These are phyloP conservation scores for Gila robusta DNA, from an alignment of 2,797 vertebrate genomes.

Conservation along the genomic window DNA sequence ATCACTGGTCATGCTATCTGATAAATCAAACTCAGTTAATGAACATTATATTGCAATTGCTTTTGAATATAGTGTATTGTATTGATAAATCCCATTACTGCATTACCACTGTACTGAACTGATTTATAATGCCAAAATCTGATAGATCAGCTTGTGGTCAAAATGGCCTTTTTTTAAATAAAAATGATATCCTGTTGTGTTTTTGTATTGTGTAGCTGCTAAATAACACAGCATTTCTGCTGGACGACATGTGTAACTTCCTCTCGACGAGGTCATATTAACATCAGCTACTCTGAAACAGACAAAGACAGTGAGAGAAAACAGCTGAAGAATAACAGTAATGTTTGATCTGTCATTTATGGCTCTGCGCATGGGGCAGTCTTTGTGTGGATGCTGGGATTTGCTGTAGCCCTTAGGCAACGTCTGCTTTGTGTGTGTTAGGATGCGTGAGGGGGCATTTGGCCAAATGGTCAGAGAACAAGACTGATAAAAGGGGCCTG, in stretches of 20 bases:
- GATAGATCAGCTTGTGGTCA: constrained; percentile 23
- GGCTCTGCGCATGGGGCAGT: constrained; percentile 76
- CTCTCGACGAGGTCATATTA: constrained; percentile 74
- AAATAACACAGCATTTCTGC: constrained; percentile 69
- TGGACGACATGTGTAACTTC: constrained; percentile 66
- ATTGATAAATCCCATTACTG: background rate
- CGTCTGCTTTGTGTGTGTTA: constrained; percentile 61
- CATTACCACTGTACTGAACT: background rate
- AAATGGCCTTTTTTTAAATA: constrained; percentile 36
- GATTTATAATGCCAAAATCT: constrained; percentile 18
- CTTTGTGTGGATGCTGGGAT: constrained; percentile 74
- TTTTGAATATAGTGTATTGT: background rate
- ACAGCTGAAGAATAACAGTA: constrained; percentile 68
- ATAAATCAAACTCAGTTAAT: background rate
- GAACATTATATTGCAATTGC: background rate
- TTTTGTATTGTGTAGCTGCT: constrained; percentile 54
- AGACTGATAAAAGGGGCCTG: constrained; percentile 60
- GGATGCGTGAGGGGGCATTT: constrained; percentile 61
- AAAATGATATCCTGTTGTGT: constrained; percentile 59
- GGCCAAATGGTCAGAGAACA: constrained; percentile 75
- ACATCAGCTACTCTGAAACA: constrained; percentile 69
- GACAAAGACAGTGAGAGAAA: constrained; percentile 73
- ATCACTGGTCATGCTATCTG: background rate
- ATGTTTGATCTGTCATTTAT: constrained; percentile 81
- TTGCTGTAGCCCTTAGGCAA: constrained; percentile 75